A percentile compares a stretch with the other conserved stretches of the same genome.
phyloP scores from a whole-genome alignment of 2,113 vertebrate genomes.

The Crotalus helleri region DNA sequence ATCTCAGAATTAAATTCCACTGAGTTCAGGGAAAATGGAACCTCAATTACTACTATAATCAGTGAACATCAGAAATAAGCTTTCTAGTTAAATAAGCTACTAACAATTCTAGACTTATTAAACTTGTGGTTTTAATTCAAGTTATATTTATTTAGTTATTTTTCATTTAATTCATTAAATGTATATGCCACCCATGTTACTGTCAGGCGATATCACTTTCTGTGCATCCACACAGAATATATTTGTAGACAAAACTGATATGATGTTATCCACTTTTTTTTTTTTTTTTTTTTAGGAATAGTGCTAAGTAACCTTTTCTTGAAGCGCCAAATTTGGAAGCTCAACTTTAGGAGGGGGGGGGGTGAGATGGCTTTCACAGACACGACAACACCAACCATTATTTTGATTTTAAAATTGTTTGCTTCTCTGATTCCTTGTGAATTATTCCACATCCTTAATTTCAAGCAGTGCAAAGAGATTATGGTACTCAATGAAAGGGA shows the following conservation, averaged over 20 bases:
- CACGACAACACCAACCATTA: neutral
- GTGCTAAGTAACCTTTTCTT: neutral
- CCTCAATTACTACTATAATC: neutral
- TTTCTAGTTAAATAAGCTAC: neutral
- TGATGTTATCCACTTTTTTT: neutral
- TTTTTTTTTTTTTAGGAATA: neutral
- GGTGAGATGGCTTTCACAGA: neutral
- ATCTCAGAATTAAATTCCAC: neutral
- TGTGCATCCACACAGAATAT: neutral
- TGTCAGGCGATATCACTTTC: neutral
- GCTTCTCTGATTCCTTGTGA: neutral
- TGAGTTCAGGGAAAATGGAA: neutral
- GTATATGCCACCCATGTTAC: too few species aligned
- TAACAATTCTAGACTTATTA: neutral
- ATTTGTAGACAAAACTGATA: neutral
- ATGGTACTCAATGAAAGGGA: neutral
- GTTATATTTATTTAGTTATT: neutral
- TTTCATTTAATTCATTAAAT: neutral
- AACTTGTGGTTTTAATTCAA: neutral
- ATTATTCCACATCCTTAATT: neutral
- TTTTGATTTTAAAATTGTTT: neutral
- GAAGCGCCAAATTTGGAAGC: neutral
- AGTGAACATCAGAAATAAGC: neutral
- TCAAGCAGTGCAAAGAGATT: neutral
- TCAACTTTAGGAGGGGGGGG: neutral